phyloP scores from a whole-genome alignment of 2,113 vertebrate species.

The Mobula hypostoma region DNA sequence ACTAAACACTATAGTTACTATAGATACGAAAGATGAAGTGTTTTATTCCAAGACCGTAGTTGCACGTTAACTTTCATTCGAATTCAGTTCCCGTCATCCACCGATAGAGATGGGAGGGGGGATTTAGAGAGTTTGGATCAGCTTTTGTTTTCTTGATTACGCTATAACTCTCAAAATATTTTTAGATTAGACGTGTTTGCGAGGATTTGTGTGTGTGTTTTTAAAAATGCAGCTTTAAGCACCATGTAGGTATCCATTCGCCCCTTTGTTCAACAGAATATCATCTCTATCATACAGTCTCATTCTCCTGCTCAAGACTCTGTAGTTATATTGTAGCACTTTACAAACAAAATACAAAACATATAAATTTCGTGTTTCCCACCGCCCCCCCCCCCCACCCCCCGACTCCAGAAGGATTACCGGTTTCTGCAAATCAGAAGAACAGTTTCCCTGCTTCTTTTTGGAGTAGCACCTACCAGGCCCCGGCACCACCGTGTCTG shows the following conservation, averaged over 20 bases:
- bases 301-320: background rate
- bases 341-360: background rate
- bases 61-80: no score
- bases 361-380: background rate
- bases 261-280: background rate
- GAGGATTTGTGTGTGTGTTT: background rate
- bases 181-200: background rate
- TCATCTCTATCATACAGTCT: no score
- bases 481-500: constrained; percentile 69
- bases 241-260: background rate
- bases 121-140: no score
- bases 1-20: background rate
- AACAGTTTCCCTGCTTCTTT: constrained; percentile 69
- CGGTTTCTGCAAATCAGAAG: constrained; percentile 65
- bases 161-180: background rate
- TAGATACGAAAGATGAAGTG: no score
- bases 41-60: no score
- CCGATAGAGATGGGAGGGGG: background rate
- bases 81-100: background rate
- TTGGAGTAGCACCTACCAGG: constrained; percentile 80
- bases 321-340: background rate
- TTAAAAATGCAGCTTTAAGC: background rate
- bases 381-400: background rate
- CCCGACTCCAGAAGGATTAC: constrained; percentile 51
- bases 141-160: background rate